Conservation (phyloP, 64 coral and sea anemone genomes). For the Orbicella faveolata region DNA sequence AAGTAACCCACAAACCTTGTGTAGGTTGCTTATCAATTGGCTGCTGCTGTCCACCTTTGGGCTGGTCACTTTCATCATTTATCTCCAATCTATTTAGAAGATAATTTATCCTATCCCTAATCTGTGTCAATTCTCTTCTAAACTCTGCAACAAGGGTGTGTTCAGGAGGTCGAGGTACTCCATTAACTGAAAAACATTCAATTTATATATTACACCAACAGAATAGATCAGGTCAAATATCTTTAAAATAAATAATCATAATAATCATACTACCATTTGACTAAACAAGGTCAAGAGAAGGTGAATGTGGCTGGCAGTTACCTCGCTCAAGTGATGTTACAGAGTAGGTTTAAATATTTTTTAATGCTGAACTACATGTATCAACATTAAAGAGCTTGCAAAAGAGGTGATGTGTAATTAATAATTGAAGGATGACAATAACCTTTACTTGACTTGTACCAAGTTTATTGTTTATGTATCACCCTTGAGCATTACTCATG, state of each 20-base stretch:
- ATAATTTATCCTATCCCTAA: slow-evolving; percentile 86
- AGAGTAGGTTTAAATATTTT: too few species aligned
- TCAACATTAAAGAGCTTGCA: too few species aligned
- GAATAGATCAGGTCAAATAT: too few species aligned
- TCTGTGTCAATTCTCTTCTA: slow-evolving; percentile 73
- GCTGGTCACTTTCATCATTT: neutral
- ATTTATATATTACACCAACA: neutral
- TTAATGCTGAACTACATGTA: too few species aligned
- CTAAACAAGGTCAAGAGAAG: neutral
- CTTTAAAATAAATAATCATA: neutral
- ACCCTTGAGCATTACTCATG: too few species aligned
- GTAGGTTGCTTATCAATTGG: neutral
- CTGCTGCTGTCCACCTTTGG: slow-evolving; percentile 26
- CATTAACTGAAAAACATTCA: slow-evolving; percentile 68
- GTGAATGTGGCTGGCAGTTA: too few species aligned
- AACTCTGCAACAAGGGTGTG: slow-evolving; percentile 92
- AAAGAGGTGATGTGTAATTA: too few species aligned
- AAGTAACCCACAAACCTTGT: neutral
- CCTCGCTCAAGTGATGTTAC: too few species aligned
- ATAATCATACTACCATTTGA: neutral
- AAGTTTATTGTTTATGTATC: too few species aligned
- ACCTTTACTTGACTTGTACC: too few species aligned
- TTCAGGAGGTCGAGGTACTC: slow-evolving; percentile 85
- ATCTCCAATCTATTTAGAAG: slow-evolving; percentile 81
- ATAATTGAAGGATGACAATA: too few species aligned